Base-by-base conservation (phyloP, 2,888 invertebrate genomes). In the Clunio marinus region DNA sequence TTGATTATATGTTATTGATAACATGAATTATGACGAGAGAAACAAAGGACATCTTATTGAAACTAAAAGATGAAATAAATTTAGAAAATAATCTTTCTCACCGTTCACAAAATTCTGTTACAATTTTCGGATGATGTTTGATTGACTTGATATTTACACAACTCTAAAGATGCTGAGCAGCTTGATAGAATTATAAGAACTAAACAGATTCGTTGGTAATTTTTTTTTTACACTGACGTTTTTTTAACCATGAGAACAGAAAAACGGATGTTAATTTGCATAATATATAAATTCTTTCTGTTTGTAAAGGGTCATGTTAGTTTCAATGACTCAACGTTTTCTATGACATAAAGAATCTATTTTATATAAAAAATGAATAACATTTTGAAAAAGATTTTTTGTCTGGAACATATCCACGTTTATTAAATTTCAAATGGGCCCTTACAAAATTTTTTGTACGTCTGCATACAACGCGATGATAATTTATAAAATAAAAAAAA, bases 311-410 rank as follows among this genome's bases (percentile, higher is more conserved):
- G 27, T 57, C 25, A n/a, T 20, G 27, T 20, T 5, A 57, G 27
- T 57, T 25, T 51, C 51, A 57, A 15, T 57, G 57, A 57, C 57
- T 57, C 57, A 57, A 57, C 57, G 57, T 57, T 57, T 57, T 57
- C 27, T 4, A 27, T 27, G n/a, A 27, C 25, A 57, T 25, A 27
- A 57, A 57, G 27, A 57, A 57, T 20, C 25, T 27, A 22, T 24
- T 57, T 57, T 57, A 17, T 17, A 45, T 57, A 57, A 57, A 57
- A 57, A 57, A 57, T 57, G 57, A 57, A 57, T 51, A 57, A 57
- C 57, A 57, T 57, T 57, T 13, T 51, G 20, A 51, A 22, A 7
- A 22, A 57, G 57, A 57, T 57, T 57, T 57, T 57, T 57, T 57
- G 25, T 57, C 51, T 22, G n/a, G n/a, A n/a, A n/a, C n/a, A n/a